Conservation (phyloP, 2,113 vertebrate species). For the Eptesicus fuscus region DNA sequence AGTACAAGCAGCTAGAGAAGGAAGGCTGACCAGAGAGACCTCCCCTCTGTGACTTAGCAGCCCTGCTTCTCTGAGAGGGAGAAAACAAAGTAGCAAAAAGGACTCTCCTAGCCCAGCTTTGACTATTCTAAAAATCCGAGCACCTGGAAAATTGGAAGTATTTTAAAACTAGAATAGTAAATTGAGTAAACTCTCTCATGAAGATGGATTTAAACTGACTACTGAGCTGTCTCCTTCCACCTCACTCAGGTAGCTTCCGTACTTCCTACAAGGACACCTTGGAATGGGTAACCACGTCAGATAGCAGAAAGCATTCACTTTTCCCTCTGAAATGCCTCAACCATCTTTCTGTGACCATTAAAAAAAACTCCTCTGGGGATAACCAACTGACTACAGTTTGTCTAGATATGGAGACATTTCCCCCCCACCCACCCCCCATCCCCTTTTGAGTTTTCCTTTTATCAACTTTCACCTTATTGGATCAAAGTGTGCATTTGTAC, state of each 20-base stretch:
- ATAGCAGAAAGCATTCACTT: background rate
- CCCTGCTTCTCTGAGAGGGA: background rate
- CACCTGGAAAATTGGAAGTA: background rate
- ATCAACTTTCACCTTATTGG: background rate
- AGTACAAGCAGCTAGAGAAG: background rate
- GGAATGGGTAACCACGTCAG: background rate
- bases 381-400: background rate
- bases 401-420: background rate
- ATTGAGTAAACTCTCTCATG: background rate
- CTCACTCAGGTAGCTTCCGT: accelerated
- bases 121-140: background rate
- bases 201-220: background rate
- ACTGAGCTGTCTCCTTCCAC: accelerated
- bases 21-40: background rate
- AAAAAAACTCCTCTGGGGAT: background rate
- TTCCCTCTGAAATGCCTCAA: background rate
- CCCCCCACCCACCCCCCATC: accelerated
- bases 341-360: background rate
- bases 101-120: background rate
- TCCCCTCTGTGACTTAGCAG: background rate
- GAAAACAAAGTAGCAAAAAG: background rate
- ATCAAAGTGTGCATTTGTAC: background rate
- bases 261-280: too few species aligned
- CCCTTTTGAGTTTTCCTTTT: background rate
- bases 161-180: background rate